Conservation (phyloP, 2,797 vertebrate genomes). For the Parauchenoglanis punctatus region DNA sequence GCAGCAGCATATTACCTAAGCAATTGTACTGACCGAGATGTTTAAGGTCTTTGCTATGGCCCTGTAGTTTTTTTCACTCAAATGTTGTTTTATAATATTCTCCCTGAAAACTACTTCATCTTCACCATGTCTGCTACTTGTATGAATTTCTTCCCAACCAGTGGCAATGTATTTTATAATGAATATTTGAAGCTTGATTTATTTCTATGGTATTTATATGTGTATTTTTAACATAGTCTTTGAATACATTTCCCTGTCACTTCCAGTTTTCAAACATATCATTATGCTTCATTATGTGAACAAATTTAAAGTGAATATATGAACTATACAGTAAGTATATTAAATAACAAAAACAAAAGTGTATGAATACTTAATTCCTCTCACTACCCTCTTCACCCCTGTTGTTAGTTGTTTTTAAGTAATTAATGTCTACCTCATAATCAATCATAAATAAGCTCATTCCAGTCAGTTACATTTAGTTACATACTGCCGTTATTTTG, state of each 20-base stretch:
- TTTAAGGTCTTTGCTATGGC: neutral
- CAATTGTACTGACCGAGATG: neutral
- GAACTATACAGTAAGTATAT: neutral
- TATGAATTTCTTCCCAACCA: neutral
- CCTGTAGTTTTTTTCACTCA: neutral
- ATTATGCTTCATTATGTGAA: neutral
- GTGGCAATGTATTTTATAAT: neutral
- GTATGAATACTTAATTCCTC: neutral
- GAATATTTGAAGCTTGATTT: neutral
- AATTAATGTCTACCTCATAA: neutral
- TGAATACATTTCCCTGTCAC: neutral
- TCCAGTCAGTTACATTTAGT: neutral
- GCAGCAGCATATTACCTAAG: neutral
- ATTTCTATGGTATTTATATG: neutral
- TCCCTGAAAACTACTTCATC: neutral
- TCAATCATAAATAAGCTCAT: neutral
- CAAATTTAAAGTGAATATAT: neutral
- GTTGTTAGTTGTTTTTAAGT: neutral
- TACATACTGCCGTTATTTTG: neutral
- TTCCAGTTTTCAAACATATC: neutral
- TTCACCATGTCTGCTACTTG: neutral
- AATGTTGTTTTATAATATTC: neutral
- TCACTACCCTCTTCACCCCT: neutral
- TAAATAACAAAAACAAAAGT: neutral
- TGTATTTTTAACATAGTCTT: neutral